phyloP scores from a whole-genome alignment of 2,113 vertebrate species.

The Macquaria ambigua region DNA sequence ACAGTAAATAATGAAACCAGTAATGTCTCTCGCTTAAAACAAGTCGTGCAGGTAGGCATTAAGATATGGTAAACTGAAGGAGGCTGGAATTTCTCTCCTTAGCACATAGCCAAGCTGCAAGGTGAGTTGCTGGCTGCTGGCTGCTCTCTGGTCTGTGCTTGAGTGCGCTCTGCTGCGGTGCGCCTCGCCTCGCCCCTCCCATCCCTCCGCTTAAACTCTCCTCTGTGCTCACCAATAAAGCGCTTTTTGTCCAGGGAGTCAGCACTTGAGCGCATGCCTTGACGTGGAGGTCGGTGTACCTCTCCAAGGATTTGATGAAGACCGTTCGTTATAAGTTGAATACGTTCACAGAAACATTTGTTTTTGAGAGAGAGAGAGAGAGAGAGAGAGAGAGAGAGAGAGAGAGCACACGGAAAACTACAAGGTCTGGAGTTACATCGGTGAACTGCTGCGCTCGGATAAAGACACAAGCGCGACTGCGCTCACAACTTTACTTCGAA shows the following conservation, averaged over 20 bases:
- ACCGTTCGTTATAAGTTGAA: constrained; percentile 25
- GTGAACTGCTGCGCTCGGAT: constrained; percentile 53
- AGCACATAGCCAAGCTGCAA: constrained; percentile 41
- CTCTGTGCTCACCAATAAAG: constrained; percentile 75
- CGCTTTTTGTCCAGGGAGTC: constrained; percentile 74
- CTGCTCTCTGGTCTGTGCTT: constrained; percentile 25
- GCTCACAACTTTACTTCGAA: constrained; percentile 38
- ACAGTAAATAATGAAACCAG: background rate
- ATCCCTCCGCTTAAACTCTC: constrained; percentile 57
- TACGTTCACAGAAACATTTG: constrained; percentile 10
- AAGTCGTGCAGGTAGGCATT: constrained; percentile 64
- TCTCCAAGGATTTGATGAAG: constrained; percentile 68
- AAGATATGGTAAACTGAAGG: constrained; percentile 6
- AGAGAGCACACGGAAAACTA: constrained; percentile 35
- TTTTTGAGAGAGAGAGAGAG: background rate
- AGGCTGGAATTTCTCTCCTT: constrained; percentile 46
- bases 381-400: background rate
- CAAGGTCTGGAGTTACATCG: constrained; percentile 58
- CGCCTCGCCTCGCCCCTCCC: constrained; percentile 71
- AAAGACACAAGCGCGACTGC: constrained; percentile 52
- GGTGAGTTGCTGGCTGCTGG: constrained; percentile 50
- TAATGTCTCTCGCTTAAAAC: constrained; percentile 45
- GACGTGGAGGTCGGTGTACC: constrained; percentile 67
- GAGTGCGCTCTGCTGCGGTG: constrained; percentile 54
- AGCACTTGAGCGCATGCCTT: constrained; percentile 77